Evolutionary conservation across 2,113 vertebrate species (phyloP), one percentile per base, ranked within the genome.

Genomic region (Misgurnus anguillicaudatus): DNA sequence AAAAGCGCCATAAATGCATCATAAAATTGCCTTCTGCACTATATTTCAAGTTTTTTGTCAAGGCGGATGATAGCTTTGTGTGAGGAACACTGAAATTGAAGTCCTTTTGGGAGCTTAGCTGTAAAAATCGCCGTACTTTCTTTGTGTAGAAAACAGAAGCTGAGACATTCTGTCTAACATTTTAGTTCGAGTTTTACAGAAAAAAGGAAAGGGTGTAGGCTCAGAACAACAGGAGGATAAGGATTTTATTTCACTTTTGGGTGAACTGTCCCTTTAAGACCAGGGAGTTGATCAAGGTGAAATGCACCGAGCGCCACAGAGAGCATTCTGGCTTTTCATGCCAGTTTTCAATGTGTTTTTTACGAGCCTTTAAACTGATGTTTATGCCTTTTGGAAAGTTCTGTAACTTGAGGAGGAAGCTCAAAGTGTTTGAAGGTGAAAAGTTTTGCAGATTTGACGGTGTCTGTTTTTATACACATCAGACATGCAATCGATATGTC

Each of bases 261-360:
- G 51, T 57, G 6, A 55, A 60, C 3, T 24, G 4, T 57, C n/a
- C 31, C 31, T 41, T 87, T 90, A 87, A 1, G 14, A 82, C 77
- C 70, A 57, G 66, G 85, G 80, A 62, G 61, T 31, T 66, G 78
- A 79, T 86, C 80, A 51, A 17, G 9, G 14, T 16, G 21, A 60
- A 24, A 73, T 21, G 41, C 13, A 51, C 4, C 47, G 13, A 51
- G 53, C 55, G 9, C 55, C 42, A 19, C 55, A 60, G 70, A 9
- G 24, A 42, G 6, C 21, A n/a, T 73, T 73, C n/a, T 73, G 70
- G 8, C 36, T 42, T 60, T 87, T 84, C 61, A 80, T 82, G 75
- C 19, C 64, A 24, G 17, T 65, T 77, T 71, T 81, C 39, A 14
- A 75, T 24, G 55, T 66, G 51, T 39, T 41, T 63, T 82, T 78